Conservation (phyloP, 2,888 invertebrate genomes). For the Salpingus planirostris region DNA sequence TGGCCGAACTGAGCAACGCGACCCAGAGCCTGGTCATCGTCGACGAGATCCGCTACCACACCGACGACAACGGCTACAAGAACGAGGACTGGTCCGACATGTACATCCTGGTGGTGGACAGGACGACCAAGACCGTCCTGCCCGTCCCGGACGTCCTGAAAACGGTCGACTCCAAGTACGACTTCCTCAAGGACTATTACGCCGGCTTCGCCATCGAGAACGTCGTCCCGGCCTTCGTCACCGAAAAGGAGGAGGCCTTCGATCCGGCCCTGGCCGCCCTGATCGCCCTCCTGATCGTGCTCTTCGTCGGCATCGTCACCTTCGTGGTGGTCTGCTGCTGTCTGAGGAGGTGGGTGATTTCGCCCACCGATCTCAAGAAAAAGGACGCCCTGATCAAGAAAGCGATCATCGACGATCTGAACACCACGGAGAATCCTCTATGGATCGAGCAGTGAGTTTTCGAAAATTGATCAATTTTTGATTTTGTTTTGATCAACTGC, state of each 20-base stretch:
- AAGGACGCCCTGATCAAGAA: conserved; percentile 78
- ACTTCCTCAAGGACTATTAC: conserved; percentile 71
- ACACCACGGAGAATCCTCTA: conserved; percentile 84
- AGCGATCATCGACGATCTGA: conserved; percentile 74
- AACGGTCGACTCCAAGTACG: conserved; percentile 76
- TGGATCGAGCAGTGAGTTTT: conserved; percentile 87
- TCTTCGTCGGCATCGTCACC: conserved; percentile 78
- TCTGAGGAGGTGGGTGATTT: conserved; percentile 77
- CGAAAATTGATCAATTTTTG: conserved; percentile 3
- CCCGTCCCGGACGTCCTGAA: conserved; percentile 71
- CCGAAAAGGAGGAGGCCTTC: conserved; percentile 63
- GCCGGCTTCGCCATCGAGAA: conserved; percentile 67
- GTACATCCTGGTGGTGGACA: conserved; percentile 75
- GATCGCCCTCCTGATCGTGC: conserved; percentile 74
- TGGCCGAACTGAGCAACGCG: conserved; percentile 63
- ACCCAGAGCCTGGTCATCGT: conserved; percentile 72
- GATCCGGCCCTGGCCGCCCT: conserved; percentile 80
- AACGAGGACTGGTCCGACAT: conserved; percentile 76
- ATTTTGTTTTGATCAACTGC: too few species aligned
- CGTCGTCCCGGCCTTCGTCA: conserved; percentile 60
- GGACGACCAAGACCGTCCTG: conserved; percentile 60
- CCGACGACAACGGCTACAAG: conserved; percentile 52
- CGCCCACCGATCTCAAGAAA: conserved; percentile 71
- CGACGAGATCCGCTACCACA: conserved; percentile 67
- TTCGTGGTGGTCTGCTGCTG: conserved; percentile 84